phyloP scores from a whole-genome alignment of 2,113 vertebrate genomes.

The Trachemys scripta region DNA sequence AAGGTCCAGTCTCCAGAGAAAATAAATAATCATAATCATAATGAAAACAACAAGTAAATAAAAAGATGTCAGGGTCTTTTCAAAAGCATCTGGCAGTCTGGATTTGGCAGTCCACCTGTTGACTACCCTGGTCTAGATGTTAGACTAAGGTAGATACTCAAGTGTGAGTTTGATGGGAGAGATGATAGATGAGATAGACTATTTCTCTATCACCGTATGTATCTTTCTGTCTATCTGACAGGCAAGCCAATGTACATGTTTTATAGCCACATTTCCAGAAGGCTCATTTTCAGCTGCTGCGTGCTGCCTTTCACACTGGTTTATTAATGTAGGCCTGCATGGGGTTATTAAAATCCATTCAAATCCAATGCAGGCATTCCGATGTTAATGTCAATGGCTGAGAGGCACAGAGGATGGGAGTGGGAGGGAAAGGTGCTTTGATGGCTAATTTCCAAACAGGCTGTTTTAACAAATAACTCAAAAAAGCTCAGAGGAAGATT shows the following conservation, averaged over 20 bases:
- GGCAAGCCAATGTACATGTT: background rate
- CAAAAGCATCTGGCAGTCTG: too few species aligned
- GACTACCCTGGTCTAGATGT: background rate
- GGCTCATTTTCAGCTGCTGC: background rate
- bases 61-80: too few species aligned
- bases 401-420: conserved; percentile 46
- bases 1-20: too few species aligned
- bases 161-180: background rate
- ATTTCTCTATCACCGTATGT: background rate
- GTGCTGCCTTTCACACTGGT: background rate
- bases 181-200: too few species aligned
- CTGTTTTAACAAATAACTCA: background rate
- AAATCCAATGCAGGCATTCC: conserved; percentile 44
- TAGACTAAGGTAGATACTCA: background rate
- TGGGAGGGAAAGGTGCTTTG: conserved; percentile 27
- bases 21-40: too few species aligned
- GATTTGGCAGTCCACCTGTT: too few species aligned
- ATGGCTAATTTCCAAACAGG: background rate
- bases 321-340: conserved; percentile 9
- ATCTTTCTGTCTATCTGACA: background rate
- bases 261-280: background rate
- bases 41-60: too few species aligned
- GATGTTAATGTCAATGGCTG: conserved; percentile 52
- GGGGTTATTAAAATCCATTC: conserved; percentile 71
- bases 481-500: background rate